Evolutionary conservation across 2,113 vertebrate species (phyloP).

Genomic region (Rattus rattus): DNA sequence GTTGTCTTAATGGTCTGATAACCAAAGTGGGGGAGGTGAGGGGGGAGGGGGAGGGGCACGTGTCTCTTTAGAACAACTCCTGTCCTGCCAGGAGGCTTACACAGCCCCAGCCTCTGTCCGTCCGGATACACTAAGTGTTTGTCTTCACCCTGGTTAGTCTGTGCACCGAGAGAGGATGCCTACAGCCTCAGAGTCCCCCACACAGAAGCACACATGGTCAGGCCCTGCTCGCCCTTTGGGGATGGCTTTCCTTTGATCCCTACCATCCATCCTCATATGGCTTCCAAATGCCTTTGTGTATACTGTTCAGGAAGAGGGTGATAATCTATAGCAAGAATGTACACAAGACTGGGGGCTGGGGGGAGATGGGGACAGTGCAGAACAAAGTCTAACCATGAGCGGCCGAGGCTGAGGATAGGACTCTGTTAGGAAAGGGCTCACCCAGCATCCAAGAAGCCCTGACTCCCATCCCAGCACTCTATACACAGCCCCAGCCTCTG

Average conservation of each 20-base stretch:
- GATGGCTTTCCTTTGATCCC: neutral
- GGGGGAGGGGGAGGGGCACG: neutral
- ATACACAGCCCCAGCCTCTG: too few species aligned
- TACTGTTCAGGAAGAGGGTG: neutral
- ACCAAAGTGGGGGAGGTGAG: too few species aligned
- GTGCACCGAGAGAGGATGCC: neutral
- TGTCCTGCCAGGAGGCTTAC: neutral
- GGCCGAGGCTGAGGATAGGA: neutral
- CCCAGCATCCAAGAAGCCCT: neutral
- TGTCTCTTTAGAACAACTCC: neutral
- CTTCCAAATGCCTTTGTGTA: neutral
- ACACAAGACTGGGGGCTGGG: neutral
- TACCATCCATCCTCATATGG: neutral
- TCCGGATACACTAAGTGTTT: neutral
- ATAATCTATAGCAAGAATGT: neutral
- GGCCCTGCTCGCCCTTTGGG: neutral
- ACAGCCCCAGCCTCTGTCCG: neutral
- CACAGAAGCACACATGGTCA: accelerated
- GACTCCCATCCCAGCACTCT: neutral
- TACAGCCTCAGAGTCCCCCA: neutral
- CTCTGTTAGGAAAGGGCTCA: neutral
- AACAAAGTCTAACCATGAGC: neutral
- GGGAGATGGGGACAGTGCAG: neutral
- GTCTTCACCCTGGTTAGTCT: neutral
- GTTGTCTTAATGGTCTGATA: neutral